A percentile compares a stretch with the other conserved stretches of the same genome.
Evolutionary conservation across 2,888 invertebrate species (phyloP).

Genomic region (Trachelus iudaicus): DNA sequence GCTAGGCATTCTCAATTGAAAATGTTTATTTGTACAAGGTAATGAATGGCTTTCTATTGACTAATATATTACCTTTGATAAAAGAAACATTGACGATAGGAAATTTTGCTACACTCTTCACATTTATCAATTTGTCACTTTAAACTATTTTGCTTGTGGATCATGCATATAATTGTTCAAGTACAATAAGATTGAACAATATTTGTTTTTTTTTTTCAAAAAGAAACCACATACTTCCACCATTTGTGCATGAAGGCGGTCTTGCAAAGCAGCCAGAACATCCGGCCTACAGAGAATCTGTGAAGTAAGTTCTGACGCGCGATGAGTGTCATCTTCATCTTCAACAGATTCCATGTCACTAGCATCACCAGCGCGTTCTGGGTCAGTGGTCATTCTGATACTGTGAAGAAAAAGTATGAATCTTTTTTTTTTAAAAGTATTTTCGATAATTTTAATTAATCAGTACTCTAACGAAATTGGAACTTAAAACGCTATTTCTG

Average conservation of each 20-base stretch:
- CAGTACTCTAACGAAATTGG: background rate
- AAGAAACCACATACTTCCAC: conserved; percentile 63
- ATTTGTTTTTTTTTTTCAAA: conserved; percentile 6
- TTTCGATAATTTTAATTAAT: background rate
- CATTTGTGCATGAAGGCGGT: conserved; percentile 71
- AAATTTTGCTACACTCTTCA: too few species aligned
- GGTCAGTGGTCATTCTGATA: conserved; percentile 72
- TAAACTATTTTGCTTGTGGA: too few species aligned
- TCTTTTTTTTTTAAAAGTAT: background rate
- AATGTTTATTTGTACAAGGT: too few species aligned
- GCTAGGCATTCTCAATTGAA: too few species aligned
- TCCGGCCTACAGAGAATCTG: conserved; percentile 68
- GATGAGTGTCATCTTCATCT: conserved; percentile 72
- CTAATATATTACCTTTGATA: too few species aligned
- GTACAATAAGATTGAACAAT: conserved; percentile 11
- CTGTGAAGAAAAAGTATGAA: background rate
- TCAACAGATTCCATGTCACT: conserved; percentile 76
- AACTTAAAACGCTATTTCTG: background rate
- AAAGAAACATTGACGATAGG: too few species aligned
- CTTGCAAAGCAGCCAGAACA: conserved; percentile 72
- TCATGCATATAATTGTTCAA: conserved; percentile 20
- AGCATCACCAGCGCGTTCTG: conserved; percentile 74
- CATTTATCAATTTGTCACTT: too few species aligned
- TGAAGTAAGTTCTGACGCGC: conserved; percentile 65
- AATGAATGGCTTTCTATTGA: too few species aligned